Percentiles rank a stretch among this genome's conserved stretches.
Evolutionary conservation across 1,140 invertebrate species (phyloP).

Genomic region (Caerostris extrusa): DNA sequence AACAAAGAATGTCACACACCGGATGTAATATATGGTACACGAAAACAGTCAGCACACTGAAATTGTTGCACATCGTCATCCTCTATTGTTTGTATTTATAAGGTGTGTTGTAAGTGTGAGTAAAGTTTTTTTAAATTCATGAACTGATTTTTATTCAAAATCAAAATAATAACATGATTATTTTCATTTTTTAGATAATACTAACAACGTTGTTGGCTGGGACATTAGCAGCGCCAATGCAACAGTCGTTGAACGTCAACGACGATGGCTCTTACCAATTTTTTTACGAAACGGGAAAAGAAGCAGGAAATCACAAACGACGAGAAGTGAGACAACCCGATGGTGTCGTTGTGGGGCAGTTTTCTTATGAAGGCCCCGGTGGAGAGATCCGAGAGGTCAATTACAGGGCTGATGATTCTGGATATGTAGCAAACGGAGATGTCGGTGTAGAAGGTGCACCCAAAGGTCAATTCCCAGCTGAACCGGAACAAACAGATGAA

Average conservation of each 20-base stretch:
- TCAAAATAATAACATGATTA: too few species aligned
- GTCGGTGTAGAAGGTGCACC: slow-evolving; percentile 66
- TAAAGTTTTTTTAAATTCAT: too few species aligned
- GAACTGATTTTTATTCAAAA: too few species aligned
- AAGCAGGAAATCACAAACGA: slow-evolving; percentile 88
- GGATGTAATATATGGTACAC: too few species aligned
- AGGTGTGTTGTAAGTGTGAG: too few species aligned
- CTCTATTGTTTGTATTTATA: too few species aligned
- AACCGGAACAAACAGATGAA: slow-evolving; percentile 1
- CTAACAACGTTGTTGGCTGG: background rate
- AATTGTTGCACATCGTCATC: too few species aligned
- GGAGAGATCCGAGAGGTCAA: slow-evolving; percentile 93
- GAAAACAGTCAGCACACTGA: too few species aligned
- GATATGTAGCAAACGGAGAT: slow-evolving; percentile 74
- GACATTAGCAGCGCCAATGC: slow-evolving; percentile 7
- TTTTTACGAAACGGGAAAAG: slow-evolving; percentile 92
- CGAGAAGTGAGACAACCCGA: slow-evolving; percentile 92
- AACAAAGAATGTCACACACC: too few species aligned
- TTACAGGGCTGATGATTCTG: slow-evolving; percentile 89
- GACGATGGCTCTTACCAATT: slow-evolving; percentile 91
- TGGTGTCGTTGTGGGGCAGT: slow-evolving; percentile 93
- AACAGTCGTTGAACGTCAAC: slow-evolving; percentile 68
- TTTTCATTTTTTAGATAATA: slow-evolving; percentile 51
- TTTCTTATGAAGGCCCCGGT: slow-evolving; percentile 93
- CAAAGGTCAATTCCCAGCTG: slow-evolving; percentile 54